phyloP scores from a whole-genome alignment of 2,888 invertebrate genomes.

The Pecten maximus region DNA sequence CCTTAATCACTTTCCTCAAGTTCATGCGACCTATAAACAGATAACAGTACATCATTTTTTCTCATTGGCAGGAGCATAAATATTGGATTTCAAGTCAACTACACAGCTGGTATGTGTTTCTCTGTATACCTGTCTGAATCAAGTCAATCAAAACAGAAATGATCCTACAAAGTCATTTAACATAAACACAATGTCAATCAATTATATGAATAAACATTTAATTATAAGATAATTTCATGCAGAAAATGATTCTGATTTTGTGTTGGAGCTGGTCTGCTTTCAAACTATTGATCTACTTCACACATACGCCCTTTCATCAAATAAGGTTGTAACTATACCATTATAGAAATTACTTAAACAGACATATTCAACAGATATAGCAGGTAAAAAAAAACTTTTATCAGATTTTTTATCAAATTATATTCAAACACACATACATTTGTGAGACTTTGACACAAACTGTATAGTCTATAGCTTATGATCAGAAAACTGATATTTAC shows the following conservation, averaged over 20 bases:
- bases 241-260: background rate
- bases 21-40: slow-evolving; percentile 16
- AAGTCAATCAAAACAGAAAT: background rate
- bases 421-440: background rate
- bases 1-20: slow-evolving; percentile 32
- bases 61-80: background rate
- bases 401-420: background rate
- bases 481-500: background rate
- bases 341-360: background rate
- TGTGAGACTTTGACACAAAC: background rate
- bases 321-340: background rate
- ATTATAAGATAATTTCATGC: background rate
- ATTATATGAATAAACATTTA: background rate
- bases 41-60: slow-evolving; percentile 30
- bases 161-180: background rate
- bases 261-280: background rate
- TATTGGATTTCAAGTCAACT: background rate
- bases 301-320: too few species aligned
- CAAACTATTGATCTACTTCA: background rate
- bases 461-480: background rate
- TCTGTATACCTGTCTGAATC: background rate
- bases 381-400: too few species aligned
- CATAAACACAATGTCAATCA: background rate
- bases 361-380: background rate
- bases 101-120: background rate